Conservation (phyloP, 2,888 invertebrate genomes). For the Clusia tigrina region DNA sequence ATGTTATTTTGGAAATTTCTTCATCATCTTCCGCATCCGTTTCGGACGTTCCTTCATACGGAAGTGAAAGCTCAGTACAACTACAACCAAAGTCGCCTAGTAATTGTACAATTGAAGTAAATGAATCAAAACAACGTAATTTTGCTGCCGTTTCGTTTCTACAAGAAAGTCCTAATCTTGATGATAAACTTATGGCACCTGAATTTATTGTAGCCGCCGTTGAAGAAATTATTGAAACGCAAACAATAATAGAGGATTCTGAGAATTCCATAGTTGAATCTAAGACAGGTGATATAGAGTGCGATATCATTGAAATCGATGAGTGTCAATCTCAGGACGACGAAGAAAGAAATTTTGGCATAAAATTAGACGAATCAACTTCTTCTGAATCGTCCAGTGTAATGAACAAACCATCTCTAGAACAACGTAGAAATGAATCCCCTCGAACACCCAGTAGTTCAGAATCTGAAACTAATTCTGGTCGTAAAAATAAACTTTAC, state of each 20-base stretch:
- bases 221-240: constrained; percentile 31
- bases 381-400: neutral
- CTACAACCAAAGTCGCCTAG: neutral
- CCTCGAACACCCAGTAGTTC: constrained; percentile 32
- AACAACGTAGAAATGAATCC: neutral
- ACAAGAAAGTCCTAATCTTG: constrained; percentile 18
- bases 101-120: neutral
- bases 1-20: constrained; percentile 28
- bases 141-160: constrained; percentile 28
- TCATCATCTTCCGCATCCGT: constrained; percentile 20
- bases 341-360: neutral
- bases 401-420: neutral
- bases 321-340: too few relatives aligned
- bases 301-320: constrained; percentile 29
- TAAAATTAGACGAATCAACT: neutral
- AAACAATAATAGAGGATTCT: too few relatives aligned
- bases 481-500: constrained; percentile 32
- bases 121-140: constrained; percentile 26
- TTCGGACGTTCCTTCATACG: neutral
- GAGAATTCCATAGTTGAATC: neutral
- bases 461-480: constrained; percentile 44
- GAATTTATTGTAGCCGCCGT: constrained; percentile 34
- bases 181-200: constrained; percentile 9
- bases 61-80: too few relatives aligned
- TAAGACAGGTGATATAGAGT: neutral